phyloP scores from a whole-genome alignment of 2,888 invertebrate species.

The Catocala nupta region DNA sequence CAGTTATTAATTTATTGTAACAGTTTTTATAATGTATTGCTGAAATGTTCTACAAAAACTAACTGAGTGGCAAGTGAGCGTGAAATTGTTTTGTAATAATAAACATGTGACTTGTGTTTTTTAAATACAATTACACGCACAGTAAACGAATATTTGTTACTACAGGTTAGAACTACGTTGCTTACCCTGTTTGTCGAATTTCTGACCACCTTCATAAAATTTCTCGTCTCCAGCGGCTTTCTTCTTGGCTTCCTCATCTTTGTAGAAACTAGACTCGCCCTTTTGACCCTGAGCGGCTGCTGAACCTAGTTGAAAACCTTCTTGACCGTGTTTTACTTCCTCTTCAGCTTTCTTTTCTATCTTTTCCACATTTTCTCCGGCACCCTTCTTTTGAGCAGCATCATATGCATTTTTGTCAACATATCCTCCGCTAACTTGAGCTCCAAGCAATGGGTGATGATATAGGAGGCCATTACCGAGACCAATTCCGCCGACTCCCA shows the following conservation, averaged over 20 bases:
- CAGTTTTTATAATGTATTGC: slow-evolving; percentile 31
- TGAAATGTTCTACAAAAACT: slow-evolving; percentile 35
- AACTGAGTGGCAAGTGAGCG: slow-evolving; percentile 46
- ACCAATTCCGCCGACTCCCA: slow-evolving; percentile 70
- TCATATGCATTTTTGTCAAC: slow-evolving; percentile 87
- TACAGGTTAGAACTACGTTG: slow-evolving; percentile 10
- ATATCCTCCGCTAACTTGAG: slow-evolving; percentile 81
- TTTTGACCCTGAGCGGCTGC: slow-evolving; percentile 86
- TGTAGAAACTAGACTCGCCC: slow-evolving; percentile 83
- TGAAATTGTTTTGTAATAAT: slow-evolving; percentile 45
- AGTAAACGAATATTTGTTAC: slow-evolving; percentile 29
- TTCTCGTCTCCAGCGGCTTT: slow-evolving; percentile 88
- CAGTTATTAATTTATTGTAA: slow-evolving; percentile 36
- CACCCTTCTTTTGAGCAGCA: slow-evolving; percentile 86
- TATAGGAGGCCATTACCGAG: slow-evolving; percentile 73
- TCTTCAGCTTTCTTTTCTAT: slow-evolving; percentile 86
- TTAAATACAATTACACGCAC: background rate
- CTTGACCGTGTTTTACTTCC: slow-evolving; percentile 85
- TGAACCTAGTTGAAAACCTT: slow-evolving; percentile 86
- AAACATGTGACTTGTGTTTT: slow-evolving; percentile 10
- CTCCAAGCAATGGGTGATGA: slow-evolving; percentile 70
- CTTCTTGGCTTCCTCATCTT: slow-evolving; percentile 87
- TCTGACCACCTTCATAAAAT: slow-evolving; percentile 87
- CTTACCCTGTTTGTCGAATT: slow-evolving; percentile 87
- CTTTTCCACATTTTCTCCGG: slow-evolving; percentile 86